Base-by-base conservation (phyloP, 2,888 invertebrate species). In the Pocota personata region DNA sequence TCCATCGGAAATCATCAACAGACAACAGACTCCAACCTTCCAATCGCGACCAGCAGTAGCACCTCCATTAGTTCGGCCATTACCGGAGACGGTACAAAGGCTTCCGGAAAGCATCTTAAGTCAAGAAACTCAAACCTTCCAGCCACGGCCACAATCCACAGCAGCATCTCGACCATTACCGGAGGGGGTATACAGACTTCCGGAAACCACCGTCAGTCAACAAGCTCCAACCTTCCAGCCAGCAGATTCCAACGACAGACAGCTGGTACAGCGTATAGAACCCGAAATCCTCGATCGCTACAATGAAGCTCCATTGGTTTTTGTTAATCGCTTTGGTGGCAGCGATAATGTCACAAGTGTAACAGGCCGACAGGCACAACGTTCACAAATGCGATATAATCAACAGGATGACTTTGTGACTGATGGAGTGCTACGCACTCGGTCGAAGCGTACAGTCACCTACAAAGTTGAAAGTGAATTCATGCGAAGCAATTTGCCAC, bases 391-490 rank as follows among this genome's bases (percentile, higher is more conserved):
- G 40, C 7, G 19, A 43, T 80, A 75, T 79, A 58, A 0, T 3
- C 62, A 64, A 8, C 52, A 80, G 10, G 80, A 40, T 19, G 67
- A 72, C 37, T 37, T 82, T 1, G 19, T 76, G 10, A 27, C 60
- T 27, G 83, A 69, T n/a, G 35, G 7, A 10, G 14, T 35, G 3
- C n/a, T 14, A 12, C 30, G 46, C 4, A n/a, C n/a, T n/a, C n/a
- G n/a, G n/a, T n/a, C n/a, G n/a, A 88, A 87, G 73, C 88, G 89
- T 5, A 87, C 79, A 0, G 88, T 89, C 3, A 88, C 88, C 0
- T 89, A 89, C 30, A 90, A 90, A 87, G 88, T 88, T 3, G 87
- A 88, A 57, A 89, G 89, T 48, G 77, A 87, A 14, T 77, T 64
- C 35, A 69, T 67, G 32, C 75, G 79, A 10, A 73, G 78, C n/a